These are phyloP conservation scores for Unio pictorum DNA, from an alignment of 2,888 invertebrate species.

Conservation along the genomic window DNA sequence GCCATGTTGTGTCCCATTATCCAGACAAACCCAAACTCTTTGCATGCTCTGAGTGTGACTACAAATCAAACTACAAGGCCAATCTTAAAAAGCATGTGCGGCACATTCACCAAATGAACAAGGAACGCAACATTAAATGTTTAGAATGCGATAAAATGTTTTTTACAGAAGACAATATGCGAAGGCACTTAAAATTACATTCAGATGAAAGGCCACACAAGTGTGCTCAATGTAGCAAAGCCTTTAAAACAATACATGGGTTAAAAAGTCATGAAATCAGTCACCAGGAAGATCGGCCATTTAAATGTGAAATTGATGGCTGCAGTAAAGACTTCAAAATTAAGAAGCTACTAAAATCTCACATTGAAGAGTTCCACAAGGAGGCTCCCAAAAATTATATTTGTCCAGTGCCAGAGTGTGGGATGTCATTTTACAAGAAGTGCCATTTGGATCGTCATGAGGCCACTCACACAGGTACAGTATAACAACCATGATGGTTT, in stretches of 20 bases:
- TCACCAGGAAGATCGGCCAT: conserved; percentile 58
- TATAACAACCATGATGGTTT: too few species aligned
- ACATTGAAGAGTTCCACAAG: conserved; percentile 62
- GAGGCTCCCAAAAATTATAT: conserved; percentile 57
- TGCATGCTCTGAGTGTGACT: conserved; percentile 59
- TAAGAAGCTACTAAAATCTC: conserved; percentile 57
- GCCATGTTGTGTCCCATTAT: conserved; percentile 63
- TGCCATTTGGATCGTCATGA: conserved; percentile 67
- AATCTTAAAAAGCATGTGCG: conserved; percentile 63
- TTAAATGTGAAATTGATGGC: conserved; percentile 61
- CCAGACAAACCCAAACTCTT: conserved; percentile 63
- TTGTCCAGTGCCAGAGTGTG: conserved; percentile 64
- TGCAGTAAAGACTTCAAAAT: conserved; percentile 64
- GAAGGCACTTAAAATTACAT: conserved; percentile 60
- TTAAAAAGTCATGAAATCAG: conserved; percentile 59
- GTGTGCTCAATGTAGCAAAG: conserved; percentile 63
- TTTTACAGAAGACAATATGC: conserved; percentile 62
- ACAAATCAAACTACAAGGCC: conserved; percentile 63
- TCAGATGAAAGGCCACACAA: conserved; percentile 55
- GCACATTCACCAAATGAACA: conserved; percentile 57
- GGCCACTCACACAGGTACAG: conserved; percentile 67
- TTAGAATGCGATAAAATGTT: conserved; percentile 63
- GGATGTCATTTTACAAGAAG: conserved; percentile 66
- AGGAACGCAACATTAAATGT: conserved; percentile 37
- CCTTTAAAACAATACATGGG: conserved; percentile 61